phyloP scores from a whole-genome alignment of 2,888 invertebrate genomes.

The Hydrotaea diabolus region DNA sequence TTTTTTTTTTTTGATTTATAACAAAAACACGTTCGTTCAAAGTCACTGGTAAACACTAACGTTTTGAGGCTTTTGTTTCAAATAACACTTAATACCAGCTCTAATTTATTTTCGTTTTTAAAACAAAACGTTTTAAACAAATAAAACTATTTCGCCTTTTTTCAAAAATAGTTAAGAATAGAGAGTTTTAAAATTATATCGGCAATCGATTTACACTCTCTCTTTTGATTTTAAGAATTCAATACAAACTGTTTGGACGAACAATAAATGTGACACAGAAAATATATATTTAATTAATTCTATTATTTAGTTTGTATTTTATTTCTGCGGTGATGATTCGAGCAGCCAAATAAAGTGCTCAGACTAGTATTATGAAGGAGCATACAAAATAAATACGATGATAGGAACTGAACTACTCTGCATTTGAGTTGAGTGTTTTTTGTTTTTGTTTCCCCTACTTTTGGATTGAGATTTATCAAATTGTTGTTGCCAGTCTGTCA shows the following conservation, averaged over 20 bases:
- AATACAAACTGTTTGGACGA: neutral
- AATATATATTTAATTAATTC: neutral
- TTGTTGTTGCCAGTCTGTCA: neutral
- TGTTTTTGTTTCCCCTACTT: neutral
- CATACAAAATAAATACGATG: conserved; percentile 1
- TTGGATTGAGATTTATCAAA: conserved; percentile 5
- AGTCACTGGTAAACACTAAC: neutral
- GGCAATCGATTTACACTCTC: neutral
- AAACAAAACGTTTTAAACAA: too few species aligned
- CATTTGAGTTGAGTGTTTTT: conserved; percentile 5
- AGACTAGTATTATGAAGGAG: neutral
- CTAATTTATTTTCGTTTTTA: too few species aligned
- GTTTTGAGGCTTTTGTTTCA: too few species aligned
- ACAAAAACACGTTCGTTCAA: conserved; percentile 6
- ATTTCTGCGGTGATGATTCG: neutral
- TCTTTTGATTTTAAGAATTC: neutral
- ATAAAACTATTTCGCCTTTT: too few species aligned
- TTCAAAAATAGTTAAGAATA: too few species aligned
- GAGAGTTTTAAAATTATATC: too few species aligned
- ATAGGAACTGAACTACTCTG: neutral
- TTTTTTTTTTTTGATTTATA: conserved; percentile 10
- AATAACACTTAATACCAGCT: too few species aligned
- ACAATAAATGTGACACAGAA: neutral
- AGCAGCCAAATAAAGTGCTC: neutral
- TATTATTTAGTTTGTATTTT: neutral